Evolutionary conservation across 2,888 invertebrate genomes (phyloP).

Genomic region (Scaptomyza cyrtandrae): DNA sequence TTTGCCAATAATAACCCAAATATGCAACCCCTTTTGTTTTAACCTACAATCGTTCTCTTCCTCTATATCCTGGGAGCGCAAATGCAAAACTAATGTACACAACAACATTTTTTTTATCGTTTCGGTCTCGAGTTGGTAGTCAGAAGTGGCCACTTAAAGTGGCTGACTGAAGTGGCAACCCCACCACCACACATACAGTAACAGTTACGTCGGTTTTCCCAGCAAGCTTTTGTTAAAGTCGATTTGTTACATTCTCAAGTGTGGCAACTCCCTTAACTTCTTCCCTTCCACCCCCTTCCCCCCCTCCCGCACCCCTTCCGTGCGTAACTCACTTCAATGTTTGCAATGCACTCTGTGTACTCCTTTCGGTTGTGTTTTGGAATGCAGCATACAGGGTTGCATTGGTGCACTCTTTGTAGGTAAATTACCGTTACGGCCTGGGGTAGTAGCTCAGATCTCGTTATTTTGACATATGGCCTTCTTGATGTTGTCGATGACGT

Average conservation of each 20-base stretch:
- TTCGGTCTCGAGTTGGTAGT: conserved; percentile 44
- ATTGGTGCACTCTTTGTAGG: neutral
- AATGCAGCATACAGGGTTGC: conserved; percentile 65
- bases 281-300: neutral
- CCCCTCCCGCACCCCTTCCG: neutral
- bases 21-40: conserved; percentile 74
- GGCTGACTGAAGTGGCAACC: conserved; percentile 42
- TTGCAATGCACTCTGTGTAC: conserved; percentile 58
- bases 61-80: conserved; percentile 67
- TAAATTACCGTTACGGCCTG: conserved; percentile 49
- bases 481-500: conserved; percentile 52
- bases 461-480: conserved; percentile 83
- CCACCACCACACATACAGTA: conserved; percentile 26
- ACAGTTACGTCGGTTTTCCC: conserved; percentile 50
- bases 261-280: conserved; percentile 29
- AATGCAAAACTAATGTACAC: conserved; percentile 57
- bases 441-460: conserved; percentile 66
- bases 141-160: conserved; percentile 69
- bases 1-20: conserved; percentile 63
- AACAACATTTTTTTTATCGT: neutral
- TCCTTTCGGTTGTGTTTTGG: conserved; percentile 53
- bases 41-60: conserved; percentile 6
- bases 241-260: conserved; percentile 82
- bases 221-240: conserved; percentile 79
- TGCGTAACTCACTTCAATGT: conserved; percentile 41